Base-by-base conservation (phyloP, 2,888 invertebrate species). In the Pachydiplax longipennis region DNA sequence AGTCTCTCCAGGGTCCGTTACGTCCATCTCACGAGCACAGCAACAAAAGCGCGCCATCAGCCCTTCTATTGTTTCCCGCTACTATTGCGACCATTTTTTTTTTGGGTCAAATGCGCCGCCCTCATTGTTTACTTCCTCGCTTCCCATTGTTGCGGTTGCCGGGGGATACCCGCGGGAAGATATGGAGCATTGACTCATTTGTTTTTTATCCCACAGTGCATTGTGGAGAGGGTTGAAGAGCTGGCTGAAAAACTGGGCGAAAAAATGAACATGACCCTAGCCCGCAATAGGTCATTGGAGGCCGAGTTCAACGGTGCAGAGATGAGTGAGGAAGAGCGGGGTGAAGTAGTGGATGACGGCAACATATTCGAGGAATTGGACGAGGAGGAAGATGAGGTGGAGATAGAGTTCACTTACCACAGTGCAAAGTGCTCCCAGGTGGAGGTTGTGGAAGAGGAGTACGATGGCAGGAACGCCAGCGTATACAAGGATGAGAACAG, bases 371-470 rank as follows among this genome's bases (percentile, higher is more conserved):
- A 44, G 44, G 44, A 44, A 8, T 44, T 44, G 44, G 44, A 44
- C 10, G 92, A 95, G 91, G 92, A 93, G 40, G 91, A 91, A 37
- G 44, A 44, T 44, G 92, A 92, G 81, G 91, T 81, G 90, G 92
- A 90, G 87, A 90, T 82, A 73, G 92, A 91, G 91, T 92, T 91
- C 91, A 91, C 93, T 48, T 99, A 98, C 93, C 96, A 96, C 93
- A 98, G 97, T 90, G 97, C 98, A 40, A 98, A 98, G 94, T 97
- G 96, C 93, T 97, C 98, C 65, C 93, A 93, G 25, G 94, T 95
- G 80, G 93, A 93, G 31, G 93, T 93, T 25, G 92, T 93, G 83
- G 92, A 92, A 13, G 90, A 90, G 73, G 31, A 91, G 91, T 31
- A 93, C 92, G 65, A 92, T 93, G 5, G 91, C 93, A 31, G 80